Conservation (phyloP, 2,888 invertebrate genomes). For the Maniola hyperantus region DNA sequence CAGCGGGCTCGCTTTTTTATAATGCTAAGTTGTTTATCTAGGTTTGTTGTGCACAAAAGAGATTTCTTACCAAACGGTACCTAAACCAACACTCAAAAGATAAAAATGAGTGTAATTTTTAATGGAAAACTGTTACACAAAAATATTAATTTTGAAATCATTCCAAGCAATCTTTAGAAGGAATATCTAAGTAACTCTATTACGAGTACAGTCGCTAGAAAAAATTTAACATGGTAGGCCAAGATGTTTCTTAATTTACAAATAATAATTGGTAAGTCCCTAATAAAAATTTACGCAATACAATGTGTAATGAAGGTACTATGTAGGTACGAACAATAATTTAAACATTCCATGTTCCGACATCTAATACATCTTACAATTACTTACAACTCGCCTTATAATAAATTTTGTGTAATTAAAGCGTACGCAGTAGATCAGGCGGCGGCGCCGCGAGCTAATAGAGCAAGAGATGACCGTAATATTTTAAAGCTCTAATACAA, state of each 20-base stretch:
- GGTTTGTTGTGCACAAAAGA: too few species aligned
- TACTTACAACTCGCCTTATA: conserved; percentile 59
- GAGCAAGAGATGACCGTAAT: conserved; percentile 1
- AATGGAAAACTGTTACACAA: too few species aligned
- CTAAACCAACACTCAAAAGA: too few species aligned
- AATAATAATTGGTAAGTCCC: not conserved
- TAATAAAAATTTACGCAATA: conserved; percentile 33
- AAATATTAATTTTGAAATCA: too few species aligned
- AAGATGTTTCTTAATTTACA: conserved; percentile 3
- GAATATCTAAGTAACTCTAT: too few species aligned
- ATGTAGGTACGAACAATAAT: conserved; percentile 36
- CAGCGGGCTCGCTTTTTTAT: too few species aligned
- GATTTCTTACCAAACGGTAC: too few species aligned
- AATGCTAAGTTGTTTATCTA: too few species aligned
- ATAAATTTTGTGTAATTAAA: conserved; percentile 79
- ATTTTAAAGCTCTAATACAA: not conserved
- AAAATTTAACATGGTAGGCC: not conserved
- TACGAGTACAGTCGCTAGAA: not conserved
- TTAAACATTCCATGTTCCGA: conserved; percentile 30
- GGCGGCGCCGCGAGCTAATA: conserved; percentile 48
- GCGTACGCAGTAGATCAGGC: conserved; percentile 69
- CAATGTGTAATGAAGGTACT: not conserved
- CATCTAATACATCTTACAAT: conserved; percentile 41
- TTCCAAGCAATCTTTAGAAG: too few species aligned
- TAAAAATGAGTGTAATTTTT: too few species aligned